Evolutionary conservation across 1,140 invertebrate genomes (phyloP).

Genomic region (Aphidius ervi): DNA sequence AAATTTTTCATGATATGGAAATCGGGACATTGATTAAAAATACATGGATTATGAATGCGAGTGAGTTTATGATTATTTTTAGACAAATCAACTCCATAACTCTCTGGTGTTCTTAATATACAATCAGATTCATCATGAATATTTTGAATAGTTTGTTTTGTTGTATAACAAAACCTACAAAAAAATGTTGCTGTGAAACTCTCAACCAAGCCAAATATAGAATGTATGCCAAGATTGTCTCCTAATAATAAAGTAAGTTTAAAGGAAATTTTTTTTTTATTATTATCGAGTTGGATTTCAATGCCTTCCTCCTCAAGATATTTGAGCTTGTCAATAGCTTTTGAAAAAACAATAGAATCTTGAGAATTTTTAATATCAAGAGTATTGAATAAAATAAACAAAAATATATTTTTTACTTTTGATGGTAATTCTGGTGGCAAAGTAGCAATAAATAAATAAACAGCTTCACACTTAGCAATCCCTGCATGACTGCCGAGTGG

Average conservation of each 20-base stretch:
- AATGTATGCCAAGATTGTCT: slow-evolving; percentile 40
- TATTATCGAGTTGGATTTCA: slow-evolving; percentile 19
- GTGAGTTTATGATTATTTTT: no score
- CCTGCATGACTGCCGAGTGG: no score
- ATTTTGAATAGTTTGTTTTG: slow-evolving; percentile 12
- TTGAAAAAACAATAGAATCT: slow-evolving; percentile 30
- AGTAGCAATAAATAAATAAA: no score
- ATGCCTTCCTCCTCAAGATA: slow-evolving; percentile 33
- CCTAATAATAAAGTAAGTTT: slow-evolving; percentile 32
- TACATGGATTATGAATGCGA: no score
- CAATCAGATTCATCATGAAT: no score
- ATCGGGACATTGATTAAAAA: not conserved
- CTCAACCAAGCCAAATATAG: slow-evolving; percentile 34
- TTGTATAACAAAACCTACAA: slow-evolving; percentile 34
- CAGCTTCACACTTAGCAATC: no score
- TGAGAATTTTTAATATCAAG: no score
- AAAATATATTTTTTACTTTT: no score
- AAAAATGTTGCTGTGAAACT: slow-evolving; percentile 31
- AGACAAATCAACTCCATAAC: no score
- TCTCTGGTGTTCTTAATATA: no score
- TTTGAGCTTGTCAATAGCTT: slow-evolving; percentile 31
- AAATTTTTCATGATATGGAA: slow-evolving; percentile 33
- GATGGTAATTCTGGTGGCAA: no score
- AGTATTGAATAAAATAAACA: no score
- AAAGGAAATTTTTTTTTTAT: slow-evolving; percentile 29